These are phyloP conservation scores for Tenthredo distinguenda DNA, from an alignment of 2,888 invertebrate genomes.

Conservation along the genomic window DNA sequence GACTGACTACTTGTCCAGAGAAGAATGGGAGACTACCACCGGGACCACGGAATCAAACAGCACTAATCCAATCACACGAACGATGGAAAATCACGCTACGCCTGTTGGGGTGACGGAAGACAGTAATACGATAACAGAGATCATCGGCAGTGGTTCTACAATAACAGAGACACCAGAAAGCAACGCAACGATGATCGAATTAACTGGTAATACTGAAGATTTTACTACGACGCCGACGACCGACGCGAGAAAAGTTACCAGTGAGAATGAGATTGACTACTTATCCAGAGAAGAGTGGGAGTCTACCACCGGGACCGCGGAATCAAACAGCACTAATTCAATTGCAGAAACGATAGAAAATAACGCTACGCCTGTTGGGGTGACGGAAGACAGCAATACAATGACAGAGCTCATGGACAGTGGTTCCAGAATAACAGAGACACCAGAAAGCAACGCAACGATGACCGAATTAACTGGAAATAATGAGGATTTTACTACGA, in stretches of 20 bases:
- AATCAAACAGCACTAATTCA: not conserved
- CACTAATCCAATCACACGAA: not conserved
- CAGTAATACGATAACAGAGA: not conserved
- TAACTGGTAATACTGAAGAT: not conserved
- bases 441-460: not conserved
- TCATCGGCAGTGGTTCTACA: not conserved
- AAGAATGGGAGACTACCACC: not conserved
- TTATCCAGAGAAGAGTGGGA: not conserved
- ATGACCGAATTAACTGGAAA: not conserved
- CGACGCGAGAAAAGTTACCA: not conserved
- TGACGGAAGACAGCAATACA: not conserved
- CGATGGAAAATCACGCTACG: not conserved
- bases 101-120: not conserved
- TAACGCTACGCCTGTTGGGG: too few species aligned
- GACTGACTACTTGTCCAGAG: not conserved
- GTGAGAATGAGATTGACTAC: not conserved
- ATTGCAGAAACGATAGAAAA: conserved; percentile 3
- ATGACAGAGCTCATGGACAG: not conserved
- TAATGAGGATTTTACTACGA: not conserved
- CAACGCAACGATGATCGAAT: not conserved
- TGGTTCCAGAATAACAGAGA: not conserved
- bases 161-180: not conserved
- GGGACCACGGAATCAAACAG: not conserved
- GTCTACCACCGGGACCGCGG: too few species aligned
- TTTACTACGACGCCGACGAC: conserved; percentile 11